A percentile compares a stretch with the other conserved stretches of the same genome.
Evolutionary conservation across 2,888 invertebrate species (phyloP).

Genomic region (Morinoia aosen): DNA sequence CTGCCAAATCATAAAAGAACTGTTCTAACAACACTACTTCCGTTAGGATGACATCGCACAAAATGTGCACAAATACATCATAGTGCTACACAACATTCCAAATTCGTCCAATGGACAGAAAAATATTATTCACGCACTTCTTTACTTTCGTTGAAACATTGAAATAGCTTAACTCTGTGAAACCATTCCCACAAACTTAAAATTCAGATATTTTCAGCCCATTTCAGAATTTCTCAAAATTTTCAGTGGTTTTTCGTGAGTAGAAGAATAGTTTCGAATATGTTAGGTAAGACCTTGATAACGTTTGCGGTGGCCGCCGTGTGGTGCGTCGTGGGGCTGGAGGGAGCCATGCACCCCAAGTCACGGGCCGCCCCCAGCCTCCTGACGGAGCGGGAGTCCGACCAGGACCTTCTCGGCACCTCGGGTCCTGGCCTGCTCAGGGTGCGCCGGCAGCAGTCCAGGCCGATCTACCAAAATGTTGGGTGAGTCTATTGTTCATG

Average conservation of each 20-base stretch:
- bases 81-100: background rate
- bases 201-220: background rate
- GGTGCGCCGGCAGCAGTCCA: background rate
- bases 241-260: background rate
- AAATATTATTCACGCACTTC: background rate
- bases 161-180: too few species aligned
- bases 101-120: background rate
- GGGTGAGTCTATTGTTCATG: background rate
- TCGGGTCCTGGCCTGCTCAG: background rate
- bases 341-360: conserved; percentile 5
- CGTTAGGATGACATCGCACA: background rate
- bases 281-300: background rate
- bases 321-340: background rate
- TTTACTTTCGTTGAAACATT: background rate
- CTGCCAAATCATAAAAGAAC: background rate
- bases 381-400: background rate
- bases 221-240: background rate
- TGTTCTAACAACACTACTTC: background rate
- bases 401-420: background rate
- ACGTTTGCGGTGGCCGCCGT: background rate
- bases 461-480: background rate
- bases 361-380: background rate
- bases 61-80: background rate
- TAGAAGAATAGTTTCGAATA: background rate
- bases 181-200: background rate